Evolutionary conservation across 2,888 invertebrate genomes (phyloP).

Genomic region (Campopleginae sp.): DNA sequence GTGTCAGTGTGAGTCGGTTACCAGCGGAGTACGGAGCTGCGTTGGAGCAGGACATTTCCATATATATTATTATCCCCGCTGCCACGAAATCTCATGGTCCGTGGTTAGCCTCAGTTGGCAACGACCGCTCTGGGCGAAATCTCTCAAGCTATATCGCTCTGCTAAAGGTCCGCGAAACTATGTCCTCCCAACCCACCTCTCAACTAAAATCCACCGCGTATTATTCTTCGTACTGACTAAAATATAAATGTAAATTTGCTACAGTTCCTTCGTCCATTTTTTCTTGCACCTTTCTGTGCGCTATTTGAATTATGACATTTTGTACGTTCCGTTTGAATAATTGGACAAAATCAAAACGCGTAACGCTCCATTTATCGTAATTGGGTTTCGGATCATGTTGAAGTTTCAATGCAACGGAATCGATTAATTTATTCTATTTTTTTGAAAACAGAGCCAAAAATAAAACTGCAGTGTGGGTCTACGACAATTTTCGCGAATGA

Average conservation of each 20-base stretch:
- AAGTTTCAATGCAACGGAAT: no score
- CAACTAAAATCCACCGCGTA: slow-evolving; percentile 61
- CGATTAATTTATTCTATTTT: no score
- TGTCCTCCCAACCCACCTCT: slow-evolving; percentile 41
- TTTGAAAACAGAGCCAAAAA: no score
- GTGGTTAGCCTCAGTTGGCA: slow-evolving; percentile 41
- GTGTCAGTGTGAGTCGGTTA: neutral
- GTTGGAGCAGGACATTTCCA: slow-evolving; percentile 72
- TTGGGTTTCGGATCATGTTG: no score
- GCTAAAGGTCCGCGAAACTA: slow-evolving; percentile 45
- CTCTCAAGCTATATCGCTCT: slow-evolving; percentile 38
- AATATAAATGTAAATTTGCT: slow-evolving; percentile 74
- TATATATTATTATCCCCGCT: slow-evolving; percentile 73
- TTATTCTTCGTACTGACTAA: slow-evolving; percentile 67
- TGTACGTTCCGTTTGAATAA: slow-evolving; percentile 26
- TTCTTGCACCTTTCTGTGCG: slow-evolving; percentile 52
- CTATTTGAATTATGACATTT: slow-evolving; percentile 71
- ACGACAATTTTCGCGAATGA: no score
- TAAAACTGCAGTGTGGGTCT: no score
- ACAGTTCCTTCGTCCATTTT: slow-evolving; percentile 12
- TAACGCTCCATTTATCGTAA: neutral
- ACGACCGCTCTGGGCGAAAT: slow-evolving; percentile 47
- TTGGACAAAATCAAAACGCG: neutral
- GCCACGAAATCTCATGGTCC: slow-evolving; percentile 56
- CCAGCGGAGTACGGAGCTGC: slow-evolving; percentile 53